A percentile compares a stretch with the other conserved stretches of the same genome.
These are phyloP conservation scores for Oceanodroma leucorhoa DNA, from an alignment of 2,797 vertebrate species.

Conservation along the genomic window DNA sequence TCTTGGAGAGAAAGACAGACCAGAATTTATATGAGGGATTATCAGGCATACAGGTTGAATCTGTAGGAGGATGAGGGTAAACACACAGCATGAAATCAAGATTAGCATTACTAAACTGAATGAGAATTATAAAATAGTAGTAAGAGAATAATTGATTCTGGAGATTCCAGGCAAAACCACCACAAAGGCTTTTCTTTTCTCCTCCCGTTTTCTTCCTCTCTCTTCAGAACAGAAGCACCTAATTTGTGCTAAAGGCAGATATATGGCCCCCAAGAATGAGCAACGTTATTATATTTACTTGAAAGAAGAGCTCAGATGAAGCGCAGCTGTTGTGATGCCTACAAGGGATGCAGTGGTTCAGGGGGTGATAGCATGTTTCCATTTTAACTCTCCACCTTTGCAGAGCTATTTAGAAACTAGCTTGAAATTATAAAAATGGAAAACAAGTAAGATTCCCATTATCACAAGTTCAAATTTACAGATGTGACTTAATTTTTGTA, in stretches of 20 bases:
- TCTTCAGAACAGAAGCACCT: conserved; percentile 21
- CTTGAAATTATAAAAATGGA: background rate
- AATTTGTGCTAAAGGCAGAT: conserved; percentile 24
- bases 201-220: background rate
- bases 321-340: background rate
- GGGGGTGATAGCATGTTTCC: background rate
- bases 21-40: conserved; percentile 59
- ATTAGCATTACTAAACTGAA: conserved; percentile 39
- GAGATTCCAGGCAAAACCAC: conserved; percentile 54
- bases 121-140: conserved; percentile 35
- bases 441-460: background rate
- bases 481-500: background rate
- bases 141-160: conserved; percentile 12
- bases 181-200: conserved; percentile 29
- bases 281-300: background rate
- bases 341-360: background rate
- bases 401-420: background rate
- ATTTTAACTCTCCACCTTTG: background rate
- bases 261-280: background rate
- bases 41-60: conserved; percentile 23
- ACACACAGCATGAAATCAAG: conserved; percentile 22
- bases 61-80: conserved; percentile 31
- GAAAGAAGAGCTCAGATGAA: background rate
- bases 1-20: background rate
- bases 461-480: background rate